Evolutionary conservation across 2,888 invertebrate species (phyloP), one percentile per base, ranked within the genome.

Genomic region (Eupithecia insigniata): DNA sequence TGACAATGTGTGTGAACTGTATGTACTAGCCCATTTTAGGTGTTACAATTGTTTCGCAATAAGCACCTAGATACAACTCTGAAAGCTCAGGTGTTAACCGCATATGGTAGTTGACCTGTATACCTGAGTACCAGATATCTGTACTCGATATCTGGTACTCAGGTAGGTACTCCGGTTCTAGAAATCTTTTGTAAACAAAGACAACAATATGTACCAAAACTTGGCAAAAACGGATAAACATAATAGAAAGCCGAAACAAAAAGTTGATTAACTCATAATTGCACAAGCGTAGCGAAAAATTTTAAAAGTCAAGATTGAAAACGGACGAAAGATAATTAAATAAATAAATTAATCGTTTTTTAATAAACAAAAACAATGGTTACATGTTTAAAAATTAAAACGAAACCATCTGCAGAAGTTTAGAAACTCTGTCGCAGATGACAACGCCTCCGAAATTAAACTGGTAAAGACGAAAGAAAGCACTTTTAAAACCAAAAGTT

Each of bases 41-140:
- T 74, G 74, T 73, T 69, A 39, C 62, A 69, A 72, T 72, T 60
- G 72, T 76, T 77, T 75, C 39, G 76, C 73, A 76, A 78, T 77
- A 67, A 66, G 66, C 66, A 16, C 43, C 62, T 51, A 64, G 51
- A 28, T 69, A 65, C 68, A 32, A 66, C 73, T 72, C 72, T 74
- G 74, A 75, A 79, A 79, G 76, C 79, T 76, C 77, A 77, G 71
- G 74, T 75, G 75, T 75, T 76, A 69, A 77, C 77, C 79, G 72
- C 79, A 79, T 74, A 76, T 75, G 75, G 77, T 51, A 70, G 74
- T 67, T 74, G 78, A 73, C 77, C 78, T 65, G 75, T 76, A 66
- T 74, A 74, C 60, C 69, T 67, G 70, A 71, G 58, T 71, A 71
- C 67, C 70, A 75, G 51, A 51, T 51, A 51, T 46, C 10, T 22